Conservation (phyloP, 2,797 vertebrate genomes). For the Oreonectes daqikongensis region DNA sequence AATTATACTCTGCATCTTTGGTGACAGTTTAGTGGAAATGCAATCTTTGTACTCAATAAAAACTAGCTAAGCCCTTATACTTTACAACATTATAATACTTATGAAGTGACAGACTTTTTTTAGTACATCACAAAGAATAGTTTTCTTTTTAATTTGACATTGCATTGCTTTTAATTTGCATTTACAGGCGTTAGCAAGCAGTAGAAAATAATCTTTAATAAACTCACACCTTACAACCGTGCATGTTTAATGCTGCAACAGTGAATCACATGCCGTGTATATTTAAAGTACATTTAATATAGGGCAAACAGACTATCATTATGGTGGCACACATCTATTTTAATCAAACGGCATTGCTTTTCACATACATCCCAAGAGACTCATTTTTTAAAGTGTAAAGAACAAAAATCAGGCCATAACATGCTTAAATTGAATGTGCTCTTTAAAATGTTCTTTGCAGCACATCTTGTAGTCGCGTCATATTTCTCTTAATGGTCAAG, state of each 20-base stretch:
- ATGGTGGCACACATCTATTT: conserved; percentile 32
- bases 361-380: conserved; percentile 35
- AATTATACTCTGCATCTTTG: conserved; percentile 15
- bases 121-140: not conserved
- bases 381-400: conserved; percentile 43
- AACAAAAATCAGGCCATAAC: conserved; percentile 54
- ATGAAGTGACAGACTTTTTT: no score
- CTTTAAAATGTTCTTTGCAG: conserved; percentile 37
- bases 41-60: conserved; percentile 24
- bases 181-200: not conserved
- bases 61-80: not conserved
- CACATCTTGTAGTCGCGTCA: conserved; percentile 41
- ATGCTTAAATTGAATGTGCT: conserved; percentile 50
- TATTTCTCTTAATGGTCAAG: conserved; percentile 33
- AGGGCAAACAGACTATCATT: conserved; percentile 14
- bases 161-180: not conserved
- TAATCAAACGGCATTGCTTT: conserved; percentile 42
- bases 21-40: conserved; percentile 23
- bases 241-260: conserved; percentile 2
- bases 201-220: not conserved
- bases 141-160: not conserved
- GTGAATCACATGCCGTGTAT: not conserved
- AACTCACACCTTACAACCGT: not conserved
- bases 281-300: conserved; percentile 12
- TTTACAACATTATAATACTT: no score